Conservation (phyloP, 2,113 vertebrate species). For the Hydrochoerus hydrochaeris region DNA sequence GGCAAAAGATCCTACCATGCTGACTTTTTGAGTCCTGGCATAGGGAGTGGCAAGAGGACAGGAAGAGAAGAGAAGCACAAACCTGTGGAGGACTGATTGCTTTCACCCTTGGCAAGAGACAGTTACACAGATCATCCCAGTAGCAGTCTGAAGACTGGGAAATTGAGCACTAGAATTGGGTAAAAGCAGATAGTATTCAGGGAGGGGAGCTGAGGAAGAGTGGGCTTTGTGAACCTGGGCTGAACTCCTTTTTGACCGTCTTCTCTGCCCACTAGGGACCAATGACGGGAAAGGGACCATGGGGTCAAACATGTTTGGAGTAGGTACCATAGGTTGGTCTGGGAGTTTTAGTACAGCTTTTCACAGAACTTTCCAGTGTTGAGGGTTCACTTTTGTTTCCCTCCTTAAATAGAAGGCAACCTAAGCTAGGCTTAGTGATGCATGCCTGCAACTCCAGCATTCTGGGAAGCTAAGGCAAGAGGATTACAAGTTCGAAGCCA, state of each 20-base stretch:
- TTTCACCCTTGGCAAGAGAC: constrained; percentile 35
- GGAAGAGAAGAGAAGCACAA: background rate
- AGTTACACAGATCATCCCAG: background rate
- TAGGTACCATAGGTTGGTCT: background rate
- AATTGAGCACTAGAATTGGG: background rate
- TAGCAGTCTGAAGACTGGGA: constrained; percentile 33
- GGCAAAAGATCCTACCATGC: background rate
- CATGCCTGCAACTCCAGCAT: background rate
- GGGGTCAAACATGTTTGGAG: background rate
- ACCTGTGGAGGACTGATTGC: background rate
- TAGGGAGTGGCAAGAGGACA: constrained; percentile 4
- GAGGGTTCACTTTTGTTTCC: background rate
- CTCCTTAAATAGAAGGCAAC: background rate
- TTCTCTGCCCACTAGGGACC: background rate
- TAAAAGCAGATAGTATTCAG: background rate
- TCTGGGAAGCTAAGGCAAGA: background rate
- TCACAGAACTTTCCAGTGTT: background rate
- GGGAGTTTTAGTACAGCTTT: background rate
- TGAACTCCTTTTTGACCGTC: background rate
- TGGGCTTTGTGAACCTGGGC: background rate
- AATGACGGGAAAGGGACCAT: background rate
- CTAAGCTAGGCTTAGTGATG: background rate
- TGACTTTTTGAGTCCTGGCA: constrained; percentile 12
- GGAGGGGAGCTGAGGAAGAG: background rate
- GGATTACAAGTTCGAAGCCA: background rate